Evolutionary conservation across 2,797 vertebrate species (phyloP).

Genomic region (Gadopsis bispinosus): DNA sequence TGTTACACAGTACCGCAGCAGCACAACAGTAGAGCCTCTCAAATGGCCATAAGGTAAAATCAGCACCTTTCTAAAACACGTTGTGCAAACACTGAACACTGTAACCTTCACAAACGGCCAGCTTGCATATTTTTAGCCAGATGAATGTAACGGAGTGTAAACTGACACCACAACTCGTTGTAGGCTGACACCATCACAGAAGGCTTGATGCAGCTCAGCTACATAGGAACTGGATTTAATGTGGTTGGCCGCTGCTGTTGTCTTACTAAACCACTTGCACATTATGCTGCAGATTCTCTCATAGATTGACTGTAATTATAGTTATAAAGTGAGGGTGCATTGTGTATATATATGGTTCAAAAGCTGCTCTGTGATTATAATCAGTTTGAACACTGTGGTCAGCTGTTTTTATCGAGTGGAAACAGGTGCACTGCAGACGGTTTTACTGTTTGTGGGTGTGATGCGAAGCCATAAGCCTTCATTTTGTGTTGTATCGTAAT

Average conservation of each 20-base stretch:
- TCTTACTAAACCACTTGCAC: not conserved
- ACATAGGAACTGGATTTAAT: not conserved
- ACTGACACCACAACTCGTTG: not conserved
- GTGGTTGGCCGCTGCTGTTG: not conserved
- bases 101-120: no score
- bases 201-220: not conserved
- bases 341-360: not conserved
- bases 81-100: not conserved
- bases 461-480: not conserved
- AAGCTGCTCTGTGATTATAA: not conserved
- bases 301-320: not conserved
- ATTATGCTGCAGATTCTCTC: not conserved
- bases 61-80: not conserved
- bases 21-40: no score
- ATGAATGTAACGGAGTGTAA: not conserved
- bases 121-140: not conserved
- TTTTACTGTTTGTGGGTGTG: conserved; percentile 11
- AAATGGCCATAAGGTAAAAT: not conserved
- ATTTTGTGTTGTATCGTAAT: not conserved
- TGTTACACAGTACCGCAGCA: not conserved
- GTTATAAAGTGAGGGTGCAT: not conserved
- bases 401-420: conserved; percentile 1
- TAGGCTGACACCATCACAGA: not conserved
- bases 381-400: not conserved
- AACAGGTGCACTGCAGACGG: conserved; percentile 1